Percentiles rank a stretch among this genome's conserved stretches.
Conservation (phyloP, 2,113 vertebrate genomes). For the Ictalurus furcatus region DNA sequence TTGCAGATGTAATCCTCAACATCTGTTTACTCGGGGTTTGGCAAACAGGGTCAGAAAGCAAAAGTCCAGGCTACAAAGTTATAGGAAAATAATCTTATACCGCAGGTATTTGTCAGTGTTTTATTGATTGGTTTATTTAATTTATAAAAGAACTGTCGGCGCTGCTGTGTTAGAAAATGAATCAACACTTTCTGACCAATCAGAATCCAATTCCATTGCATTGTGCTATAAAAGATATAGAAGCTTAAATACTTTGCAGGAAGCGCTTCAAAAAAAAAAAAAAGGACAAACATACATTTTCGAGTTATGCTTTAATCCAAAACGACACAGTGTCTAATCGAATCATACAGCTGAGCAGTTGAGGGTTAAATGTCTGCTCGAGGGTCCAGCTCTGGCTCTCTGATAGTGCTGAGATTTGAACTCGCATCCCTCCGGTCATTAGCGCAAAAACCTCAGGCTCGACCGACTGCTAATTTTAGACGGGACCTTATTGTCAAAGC, state of each 20-base stretch:
- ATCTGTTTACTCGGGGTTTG: neutral
- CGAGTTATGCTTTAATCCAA: neutral
- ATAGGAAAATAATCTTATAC: no score
- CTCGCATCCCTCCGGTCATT: neutral
- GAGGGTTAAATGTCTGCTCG: slow-evolving; percentile 15
- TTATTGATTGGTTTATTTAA: no score
- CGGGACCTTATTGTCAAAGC: neutral
- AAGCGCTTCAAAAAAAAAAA: neutral
- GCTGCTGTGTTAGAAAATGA: neutral
- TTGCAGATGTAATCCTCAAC: neutral
- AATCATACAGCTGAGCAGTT: neutral
- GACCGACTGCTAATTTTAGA: slow-evolving; percentile 2
- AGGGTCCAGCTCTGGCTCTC: neutral
- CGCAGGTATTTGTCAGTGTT: no score
- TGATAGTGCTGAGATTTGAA: neutral
- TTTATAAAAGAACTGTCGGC: no score
- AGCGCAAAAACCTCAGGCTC: neutral
- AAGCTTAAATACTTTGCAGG: neutral
- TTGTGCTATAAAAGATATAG: neutral
- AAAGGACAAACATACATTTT: neutral
- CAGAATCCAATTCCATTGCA: neutral
- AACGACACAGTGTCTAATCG: neutral
- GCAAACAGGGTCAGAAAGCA: neutral
- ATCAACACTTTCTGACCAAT: neutral
- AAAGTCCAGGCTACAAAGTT: neutral